Evolutionary conservation across 2,888 invertebrate genomes (phyloP).

Genomic region (Spisula solida): DNA sequence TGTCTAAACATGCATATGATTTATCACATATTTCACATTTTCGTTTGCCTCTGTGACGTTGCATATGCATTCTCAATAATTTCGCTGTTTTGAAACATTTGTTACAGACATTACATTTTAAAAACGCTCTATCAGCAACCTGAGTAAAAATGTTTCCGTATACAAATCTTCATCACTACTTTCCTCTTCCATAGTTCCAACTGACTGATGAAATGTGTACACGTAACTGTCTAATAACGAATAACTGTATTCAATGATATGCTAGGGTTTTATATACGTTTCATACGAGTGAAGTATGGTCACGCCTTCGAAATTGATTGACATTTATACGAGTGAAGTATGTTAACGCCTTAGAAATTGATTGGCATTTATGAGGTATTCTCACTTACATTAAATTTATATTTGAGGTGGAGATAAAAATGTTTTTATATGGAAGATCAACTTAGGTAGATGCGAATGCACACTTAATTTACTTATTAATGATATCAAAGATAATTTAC

Average conservation of each 20-base stretch:
- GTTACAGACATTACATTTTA: not conserved
- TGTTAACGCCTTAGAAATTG: too few relatives aligned
- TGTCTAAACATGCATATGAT: not conserved
- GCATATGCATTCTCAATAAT: not conserved
- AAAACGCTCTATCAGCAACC: not conserved
- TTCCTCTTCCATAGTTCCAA: not conserved
- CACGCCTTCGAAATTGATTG: too few relatives aligned
- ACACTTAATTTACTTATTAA: not conserved
- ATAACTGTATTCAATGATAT: too few relatives aligned
- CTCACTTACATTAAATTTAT: not conserved
- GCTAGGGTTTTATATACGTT: too few relatives aligned
- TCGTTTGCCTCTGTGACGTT: not conserved
- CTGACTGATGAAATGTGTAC: too few relatives aligned
- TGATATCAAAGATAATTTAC: not conserved
- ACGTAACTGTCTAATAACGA: too few relatives aligned
- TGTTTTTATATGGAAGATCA: too few relatives aligned
- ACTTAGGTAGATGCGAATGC: not conserved
- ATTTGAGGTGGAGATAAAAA: too few relatives aligned
- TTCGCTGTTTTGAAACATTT: slow-evolving; percentile 23
- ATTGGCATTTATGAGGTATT: not conserved
- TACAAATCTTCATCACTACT: slow-evolving; percentile 22
- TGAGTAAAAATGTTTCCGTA: too few relatives aligned
- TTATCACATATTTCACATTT: slow-evolving; percentile 38
- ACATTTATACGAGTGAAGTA: too few relatives aligned
- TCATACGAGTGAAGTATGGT: too few relatives aligned